Conservation (phyloP, 92 coral and sea anemone genomes). For the Phymanthus crucifer region DNA sequence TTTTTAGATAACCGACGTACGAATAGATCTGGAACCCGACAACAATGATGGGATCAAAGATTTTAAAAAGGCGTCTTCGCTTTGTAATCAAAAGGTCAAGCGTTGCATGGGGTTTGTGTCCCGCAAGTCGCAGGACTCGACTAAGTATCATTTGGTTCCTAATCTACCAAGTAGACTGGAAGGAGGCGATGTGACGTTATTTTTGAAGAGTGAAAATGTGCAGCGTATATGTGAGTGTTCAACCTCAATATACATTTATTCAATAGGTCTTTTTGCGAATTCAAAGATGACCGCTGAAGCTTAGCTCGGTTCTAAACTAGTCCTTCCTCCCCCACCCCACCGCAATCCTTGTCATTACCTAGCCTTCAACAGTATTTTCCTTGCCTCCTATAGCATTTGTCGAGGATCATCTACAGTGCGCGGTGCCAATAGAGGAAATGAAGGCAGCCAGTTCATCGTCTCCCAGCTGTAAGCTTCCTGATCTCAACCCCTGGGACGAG, state of each 20-base stretch:
- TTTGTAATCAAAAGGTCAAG: background rate
- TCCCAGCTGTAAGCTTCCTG: constrained; percentile 56
- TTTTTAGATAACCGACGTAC: background rate
- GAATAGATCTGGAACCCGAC: background rate
- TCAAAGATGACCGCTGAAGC: background rate
- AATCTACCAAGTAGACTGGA: background rate
- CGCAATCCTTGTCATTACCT: background rate
- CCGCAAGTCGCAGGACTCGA: background rate
- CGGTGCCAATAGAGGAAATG: constrained; percentile 11
- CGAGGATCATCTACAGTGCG: constrained; percentile 14
- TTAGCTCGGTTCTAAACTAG: background rate
- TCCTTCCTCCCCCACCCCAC: too few species aligned
- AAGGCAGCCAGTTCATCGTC: background rate
- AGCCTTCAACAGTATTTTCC: background rate
- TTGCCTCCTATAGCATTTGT: constrained; percentile 7
- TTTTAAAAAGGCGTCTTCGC: background rate
- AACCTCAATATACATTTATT: background rate
- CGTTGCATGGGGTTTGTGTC: background rate
- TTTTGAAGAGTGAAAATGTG: constrained; percentile 12
- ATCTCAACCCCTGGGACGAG: constrained; percentile 60
- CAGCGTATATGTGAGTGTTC: constrained; percentile 20
- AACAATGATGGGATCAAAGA: background rate
- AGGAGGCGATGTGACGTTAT: constrained; percentile 15
- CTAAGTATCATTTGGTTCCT: background rate
- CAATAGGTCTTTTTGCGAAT: too few species aligned